These are phyloP conservation scores for Nomada flava DNA, from an alignment of 2,888 invertebrate genomes.

Conservation along the genomic window DNA sequence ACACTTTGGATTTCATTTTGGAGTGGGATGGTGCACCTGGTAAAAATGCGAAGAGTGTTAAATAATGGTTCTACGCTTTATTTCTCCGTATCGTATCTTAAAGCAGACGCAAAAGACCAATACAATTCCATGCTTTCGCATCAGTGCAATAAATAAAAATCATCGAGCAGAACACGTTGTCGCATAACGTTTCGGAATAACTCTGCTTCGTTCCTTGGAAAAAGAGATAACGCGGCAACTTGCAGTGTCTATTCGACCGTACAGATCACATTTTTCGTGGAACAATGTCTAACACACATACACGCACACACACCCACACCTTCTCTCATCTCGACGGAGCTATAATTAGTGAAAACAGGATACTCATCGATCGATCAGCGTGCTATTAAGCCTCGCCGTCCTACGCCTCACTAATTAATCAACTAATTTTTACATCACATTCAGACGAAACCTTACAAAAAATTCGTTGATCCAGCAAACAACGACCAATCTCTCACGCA, in stretches of 20 bases:
- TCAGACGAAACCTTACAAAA: neutral
- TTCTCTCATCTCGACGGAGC: neutral
- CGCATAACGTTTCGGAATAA: neutral
- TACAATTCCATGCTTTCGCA: slow-evolving; percentile 1
- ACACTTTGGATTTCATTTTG: no score
- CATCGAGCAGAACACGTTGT: neutral
- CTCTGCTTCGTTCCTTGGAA: neutral
- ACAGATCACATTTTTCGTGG: no score
- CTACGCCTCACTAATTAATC: slow-evolving; percentile 9
- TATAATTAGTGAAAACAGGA: slow-evolving; percentile 25
- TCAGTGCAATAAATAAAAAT: slow-evolving; percentile 26
- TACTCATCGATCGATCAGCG: slow-evolving; percentile 9
- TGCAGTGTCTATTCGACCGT: neutral
- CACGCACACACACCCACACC: neutral
- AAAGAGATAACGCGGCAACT: neutral
- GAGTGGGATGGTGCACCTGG: no score
- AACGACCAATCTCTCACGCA: neutral
- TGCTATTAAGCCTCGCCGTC: slow-evolving; percentile 13
- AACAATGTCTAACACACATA: neutral
- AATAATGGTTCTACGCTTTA: no score
- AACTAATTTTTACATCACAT: slow-evolving; percentile 11
- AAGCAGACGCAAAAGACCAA: slow-evolving; percentile 26
- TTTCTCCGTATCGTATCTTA: no score
- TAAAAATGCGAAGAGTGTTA: no score
- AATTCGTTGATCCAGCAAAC: neutral